Conservation (phyloP, 2,888 invertebrate species). For the Macaria notata region DNA sequence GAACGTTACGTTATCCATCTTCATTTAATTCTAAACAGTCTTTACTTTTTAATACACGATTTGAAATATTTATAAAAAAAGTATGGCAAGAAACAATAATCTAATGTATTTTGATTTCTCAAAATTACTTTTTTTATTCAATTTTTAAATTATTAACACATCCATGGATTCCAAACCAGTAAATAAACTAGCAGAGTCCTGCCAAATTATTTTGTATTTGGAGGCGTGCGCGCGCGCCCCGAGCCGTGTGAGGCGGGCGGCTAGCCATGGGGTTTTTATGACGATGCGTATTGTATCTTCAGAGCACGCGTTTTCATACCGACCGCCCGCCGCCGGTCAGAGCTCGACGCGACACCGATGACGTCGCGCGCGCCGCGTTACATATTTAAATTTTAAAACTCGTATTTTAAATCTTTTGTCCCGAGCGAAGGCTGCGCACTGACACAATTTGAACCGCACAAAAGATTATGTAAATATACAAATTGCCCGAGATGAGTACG, state of each 20-base stretch:
- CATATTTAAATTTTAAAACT: slow-evolving; percentile 12
- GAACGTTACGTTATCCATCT: slow-evolving; percentile 19
- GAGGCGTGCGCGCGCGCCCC: slow-evolving; percentile 16
- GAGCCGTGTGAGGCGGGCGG: slow-evolving; percentile 25
- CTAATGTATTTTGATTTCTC: too few species aligned
- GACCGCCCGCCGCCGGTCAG: neutral
- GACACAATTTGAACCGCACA: neutral
- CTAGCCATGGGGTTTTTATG: slow-evolving; percentile 37
- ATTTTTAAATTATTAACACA: too few species aligned
- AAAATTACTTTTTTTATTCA: too few species aligned
- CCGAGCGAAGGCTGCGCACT: neutral
- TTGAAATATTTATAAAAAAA: too few species aligned
- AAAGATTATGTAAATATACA: slow-evolving; percentile 10
- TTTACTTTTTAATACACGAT: too few species aligned
- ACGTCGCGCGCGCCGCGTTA: slow-evolving; percentile 9
- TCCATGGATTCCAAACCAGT: too few species aligned
- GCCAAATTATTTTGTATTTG: slow-evolving; percentile 1
- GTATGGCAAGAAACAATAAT: too few species aligned
- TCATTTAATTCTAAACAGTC: slow-evolving; percentile 1
- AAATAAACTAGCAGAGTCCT: too few species aligned
- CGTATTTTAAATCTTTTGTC: slow-evolving; percentile 8
- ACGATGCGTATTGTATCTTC: slow-evolving; percentile 34
- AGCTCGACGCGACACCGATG: slow-evolving; percentile 2
- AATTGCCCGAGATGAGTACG: neutral
- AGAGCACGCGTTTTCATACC: slow-evolving; percentile 27